Conservation (phyloP, 1,140 invertebrate species). For the Acyrthosiphon pisum region DNA sequence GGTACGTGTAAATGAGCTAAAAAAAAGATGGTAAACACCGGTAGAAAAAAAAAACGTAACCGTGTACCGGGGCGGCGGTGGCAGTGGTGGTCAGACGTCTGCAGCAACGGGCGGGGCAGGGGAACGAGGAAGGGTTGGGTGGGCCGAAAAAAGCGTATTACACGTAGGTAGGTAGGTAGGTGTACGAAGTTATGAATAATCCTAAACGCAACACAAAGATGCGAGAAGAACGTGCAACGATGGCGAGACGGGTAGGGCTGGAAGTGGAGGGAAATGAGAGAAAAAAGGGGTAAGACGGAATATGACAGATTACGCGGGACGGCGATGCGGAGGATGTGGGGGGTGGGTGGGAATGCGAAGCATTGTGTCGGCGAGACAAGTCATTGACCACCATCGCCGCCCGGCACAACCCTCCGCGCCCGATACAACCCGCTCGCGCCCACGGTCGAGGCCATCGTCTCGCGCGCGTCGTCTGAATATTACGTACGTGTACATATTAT, state of each 20-base stretch:
- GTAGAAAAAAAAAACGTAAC: not conserved
- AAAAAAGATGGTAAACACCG: conserved; percentile 3
- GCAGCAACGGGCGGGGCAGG: not conserved
- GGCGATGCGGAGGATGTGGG: no score
- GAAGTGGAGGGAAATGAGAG: not conserved
- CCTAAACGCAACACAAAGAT: conserved; percentile 35
- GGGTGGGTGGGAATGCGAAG: not conserved
- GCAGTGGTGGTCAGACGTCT: not conserved
- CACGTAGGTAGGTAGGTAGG: not conserved
- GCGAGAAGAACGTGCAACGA: not conserved
- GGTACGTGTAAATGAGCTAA: conserved; percentile 43
- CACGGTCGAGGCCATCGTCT: conserved; percentile 24
- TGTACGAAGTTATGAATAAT: conserved; percentile 35
- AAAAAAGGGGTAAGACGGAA: conserved; percentile 50
- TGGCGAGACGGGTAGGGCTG: not conserved
- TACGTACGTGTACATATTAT: not conserved
- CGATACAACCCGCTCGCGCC: not conserved
- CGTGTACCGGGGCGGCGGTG: not conserved
- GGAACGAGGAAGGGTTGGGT: not conserved
- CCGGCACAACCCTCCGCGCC: conserved; percentile 13
- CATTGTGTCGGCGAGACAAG: conserved; percentile 50
- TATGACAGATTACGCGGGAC: conserved; percentile 45
- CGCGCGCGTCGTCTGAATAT: not conserved
- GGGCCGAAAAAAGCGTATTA: conserved; percentile 1
- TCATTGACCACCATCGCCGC: conserved; percentile 44